Base-by-base conservation (phyloP, 2,888 invertebrate species). In the Chrysomela aeneicollis region DNA sequence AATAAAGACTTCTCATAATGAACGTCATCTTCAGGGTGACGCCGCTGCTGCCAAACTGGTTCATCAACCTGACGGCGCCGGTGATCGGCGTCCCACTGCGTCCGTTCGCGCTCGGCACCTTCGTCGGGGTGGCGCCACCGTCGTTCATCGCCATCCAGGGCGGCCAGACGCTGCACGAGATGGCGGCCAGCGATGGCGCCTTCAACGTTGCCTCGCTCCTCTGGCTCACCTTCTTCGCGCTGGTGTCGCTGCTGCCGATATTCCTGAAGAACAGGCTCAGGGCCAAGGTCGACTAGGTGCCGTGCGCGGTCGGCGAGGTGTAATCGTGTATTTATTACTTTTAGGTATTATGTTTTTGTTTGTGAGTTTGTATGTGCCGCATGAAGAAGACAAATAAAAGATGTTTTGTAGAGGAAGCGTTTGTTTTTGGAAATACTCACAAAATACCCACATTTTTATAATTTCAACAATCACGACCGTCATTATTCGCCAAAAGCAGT, bases 41-140 rank as follows among this genome's bases (percentile, higher is more conserved):
- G 22, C 99, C 99, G 59, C 91, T 99, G 79, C 85, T 99, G 76
- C 99, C 99, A 6, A 99, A 99, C 83, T 99, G 99, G 99, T 98
- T 99, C 82, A 98, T 98, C 72, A 98, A 98, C 84, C 87, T 99
- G 79, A 91, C 95, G 0, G 94, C 98, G 68, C 99, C 99, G 46
- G 94, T 99, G 37, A 93, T 99, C 76, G 96, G 97, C 74, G 98
- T 99, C 37, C 97, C 98, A 0, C 83, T 98, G 67, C 79, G 88
- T 70, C 95, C 95, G 66, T 99, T 99, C 84, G 95, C 94, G 70
- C 80, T 96, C 63, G 99, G 99, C 70, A 99, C 99, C 65, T 98
- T 99, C 82, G 87, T 98, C 70, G 94, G 97, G 70, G 97, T 97
- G 10, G 97, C 95, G 0, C 98, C 98, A 51, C 98, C 98, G 3